phyloP scores from a whole-genome alignment of 2,888 invertebrate genomes.

The Punctoribates punctum region DNA sequence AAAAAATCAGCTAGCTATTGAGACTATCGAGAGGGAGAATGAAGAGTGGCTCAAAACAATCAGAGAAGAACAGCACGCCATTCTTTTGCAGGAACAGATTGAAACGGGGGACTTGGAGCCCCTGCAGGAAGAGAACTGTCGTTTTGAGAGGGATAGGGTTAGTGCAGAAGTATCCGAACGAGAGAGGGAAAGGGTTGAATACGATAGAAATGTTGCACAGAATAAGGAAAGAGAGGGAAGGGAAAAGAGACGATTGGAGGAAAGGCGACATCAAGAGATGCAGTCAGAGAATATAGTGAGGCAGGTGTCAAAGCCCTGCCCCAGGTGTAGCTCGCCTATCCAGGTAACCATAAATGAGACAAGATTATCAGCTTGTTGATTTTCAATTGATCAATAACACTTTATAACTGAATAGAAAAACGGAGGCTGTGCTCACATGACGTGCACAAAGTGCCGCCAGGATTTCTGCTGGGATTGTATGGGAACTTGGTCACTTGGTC shows the following conservation, averaged over 20 bases:
- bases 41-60: not conserved
- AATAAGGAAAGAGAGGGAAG: not conserved
- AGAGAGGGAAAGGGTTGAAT: not conserved
- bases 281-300: conserved; percentile 6
- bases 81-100: not conserved
- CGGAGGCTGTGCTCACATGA: not conserved
- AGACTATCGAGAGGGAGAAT: not conserved
- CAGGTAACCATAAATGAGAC: not conserved
- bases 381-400: too few relatives aligned
- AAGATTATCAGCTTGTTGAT: not conserved
- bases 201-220: not conserved
- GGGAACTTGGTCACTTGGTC: not conserved
- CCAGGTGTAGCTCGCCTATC: conserved; percentile 28
- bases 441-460: not conserved
- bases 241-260: not conserved
- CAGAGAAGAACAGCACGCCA: not conserved
- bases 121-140: too few relatives aligned
- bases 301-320: conserved; percentile 37
- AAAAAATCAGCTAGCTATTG: not conserved
- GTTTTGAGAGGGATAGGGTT: not conserved
- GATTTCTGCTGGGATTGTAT: conserved; percentile 14
- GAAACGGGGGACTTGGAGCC: not conserved
- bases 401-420: not conserved
- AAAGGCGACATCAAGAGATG: not conserved
- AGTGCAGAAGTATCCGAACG: not conserved